Conservation (phyloP, 2,888 invertebrate species). For the Cabera pusaria region DNA sequence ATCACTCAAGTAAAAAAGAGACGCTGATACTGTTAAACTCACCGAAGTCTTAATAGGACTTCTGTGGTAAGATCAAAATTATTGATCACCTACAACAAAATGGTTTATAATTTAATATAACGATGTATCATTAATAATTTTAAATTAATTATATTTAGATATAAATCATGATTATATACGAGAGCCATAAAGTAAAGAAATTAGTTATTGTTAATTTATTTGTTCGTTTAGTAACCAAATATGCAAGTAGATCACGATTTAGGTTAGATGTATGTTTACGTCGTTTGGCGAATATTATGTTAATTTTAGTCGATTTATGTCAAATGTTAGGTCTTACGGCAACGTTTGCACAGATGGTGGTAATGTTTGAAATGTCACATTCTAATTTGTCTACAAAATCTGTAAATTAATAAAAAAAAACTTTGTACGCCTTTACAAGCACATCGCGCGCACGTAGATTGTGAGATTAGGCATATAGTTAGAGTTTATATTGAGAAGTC, state of each 20-base stretch:
- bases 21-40: too few species aligned
- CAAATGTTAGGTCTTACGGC: conserved; percentile 16
- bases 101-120: conserved; percentile 29
- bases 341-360: conserved; percentile 6
- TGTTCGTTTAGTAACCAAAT: conserved; percentile 27
- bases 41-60: too few species aligned
- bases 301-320: conserved; percentile 20
- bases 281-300: conserved; percentile 6
- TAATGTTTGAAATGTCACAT: too few species aligned
- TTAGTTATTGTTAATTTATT: conserved; percentile 32
- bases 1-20: too few species aligned
- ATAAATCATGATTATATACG: conserved; percentile 41
- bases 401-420: too few species aligned
- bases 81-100: too few species aligned
- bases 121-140: conserved; percentile 39
- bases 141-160: conserved; percentile 36
- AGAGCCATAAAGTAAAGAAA: conserved; percentile 44
- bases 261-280: conserved; percentile 8
- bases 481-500: too few species aligned
- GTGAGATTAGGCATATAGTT: too few species aligned
- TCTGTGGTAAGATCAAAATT: too few species aligned
- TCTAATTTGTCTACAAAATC: not conserved
- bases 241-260: conserved; percentile 19
- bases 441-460: too few species aligned
- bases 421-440: too few species aligned